These are phyloP conservation scores for Drosophila funebris DNA, from an alignment of 1,140 invertebrate species.

Conservation along the genomic window DNA sequence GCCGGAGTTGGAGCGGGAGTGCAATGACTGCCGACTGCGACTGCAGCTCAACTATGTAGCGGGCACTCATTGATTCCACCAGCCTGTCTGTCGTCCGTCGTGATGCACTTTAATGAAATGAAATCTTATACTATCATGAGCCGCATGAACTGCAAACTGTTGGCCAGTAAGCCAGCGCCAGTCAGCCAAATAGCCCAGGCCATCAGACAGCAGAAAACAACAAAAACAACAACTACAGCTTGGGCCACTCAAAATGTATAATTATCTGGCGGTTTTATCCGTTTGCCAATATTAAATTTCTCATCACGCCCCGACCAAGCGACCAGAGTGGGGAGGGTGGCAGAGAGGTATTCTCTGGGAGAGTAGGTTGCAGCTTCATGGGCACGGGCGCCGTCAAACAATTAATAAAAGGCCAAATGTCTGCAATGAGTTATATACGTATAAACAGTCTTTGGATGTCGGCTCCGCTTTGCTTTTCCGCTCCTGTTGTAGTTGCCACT, in stretches of 20 bases:
- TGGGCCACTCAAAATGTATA: slow-evolving; percentile 80
- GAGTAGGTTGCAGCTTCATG: slow-evolving; percentile 59
- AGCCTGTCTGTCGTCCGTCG: slow-evolving; percentile 61
- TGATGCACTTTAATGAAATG: slow-evolving; percentile 82
- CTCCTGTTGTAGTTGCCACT: slow-evolving; percentile 40
- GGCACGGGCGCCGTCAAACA: slow-evolving; percentile 80
- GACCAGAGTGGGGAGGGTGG: slow-evolving; percentile 15
- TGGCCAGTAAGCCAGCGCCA: slow-evolving; percentile 36
- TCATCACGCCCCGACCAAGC: slow-evolving; percentile 75
- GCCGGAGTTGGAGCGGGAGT: neutral
- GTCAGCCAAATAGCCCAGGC: slow-evolving; percentile 23
- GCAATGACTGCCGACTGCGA: neutral
- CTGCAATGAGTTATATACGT: slow-evolving; percentile 78
- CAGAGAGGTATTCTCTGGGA: slow-evolving; percentile 14
- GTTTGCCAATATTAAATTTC: slow-evolving; percentile 83
- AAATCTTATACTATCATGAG: slow-evolving; percentile 82
- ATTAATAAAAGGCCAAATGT: slow-evolving; percentile 83
- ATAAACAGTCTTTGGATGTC: slow-evolving; percentile 51
- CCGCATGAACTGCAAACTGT: slow-evolving; percentile 56
- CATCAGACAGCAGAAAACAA: slow-evolving; percentile 13
- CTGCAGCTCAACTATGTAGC: slow-evolving; percentile 63
- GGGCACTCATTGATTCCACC: slow-evolving; percentile 75
- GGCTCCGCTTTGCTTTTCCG: slow-evolving; percentile 50
- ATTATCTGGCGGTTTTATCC: slow-evolving; percentile 82
- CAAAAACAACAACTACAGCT: slow-evolving; percentile 41